phyloP scores from a whole-genome alignment of 2,113 vertebrate species.

The Cynopterus brachyotis region DNA sequence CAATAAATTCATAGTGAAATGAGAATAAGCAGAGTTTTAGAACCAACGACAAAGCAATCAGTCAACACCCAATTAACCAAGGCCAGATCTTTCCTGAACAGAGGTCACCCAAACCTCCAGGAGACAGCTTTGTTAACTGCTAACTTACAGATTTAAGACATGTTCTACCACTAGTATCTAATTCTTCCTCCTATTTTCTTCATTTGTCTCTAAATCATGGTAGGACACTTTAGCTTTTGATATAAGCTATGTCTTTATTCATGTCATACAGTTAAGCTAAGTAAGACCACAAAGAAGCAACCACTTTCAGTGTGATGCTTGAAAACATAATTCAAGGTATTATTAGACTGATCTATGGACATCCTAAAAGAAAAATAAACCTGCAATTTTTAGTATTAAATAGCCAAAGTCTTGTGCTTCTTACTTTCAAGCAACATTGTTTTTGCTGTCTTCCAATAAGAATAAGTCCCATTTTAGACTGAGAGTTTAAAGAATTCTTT shows the following conservation, averaged over 20 bases:
- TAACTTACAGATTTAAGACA: background rate
- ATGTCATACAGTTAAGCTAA: background rate
- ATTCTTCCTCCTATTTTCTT: background rate
- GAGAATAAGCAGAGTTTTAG: background rate
- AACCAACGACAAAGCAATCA: background rate
- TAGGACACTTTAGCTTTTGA: background rate
- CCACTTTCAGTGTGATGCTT: background rate
- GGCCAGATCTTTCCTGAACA: background rate
- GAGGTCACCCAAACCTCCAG: background rate
- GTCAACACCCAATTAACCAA: background rate
- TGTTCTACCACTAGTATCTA: background rate
- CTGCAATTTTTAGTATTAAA: background rate
- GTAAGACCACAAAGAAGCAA: slow-evolving; percentile 3
- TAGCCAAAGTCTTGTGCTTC: background rate
- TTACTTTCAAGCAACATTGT: background rate
- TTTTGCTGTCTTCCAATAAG: background rate
- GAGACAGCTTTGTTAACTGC: background rate
- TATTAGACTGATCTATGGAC: background rate
- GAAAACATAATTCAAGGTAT: background rate
- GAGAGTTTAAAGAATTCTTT: background rate
- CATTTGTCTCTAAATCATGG: background rate
- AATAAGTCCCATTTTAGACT: background rate
- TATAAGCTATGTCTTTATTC: background rate
- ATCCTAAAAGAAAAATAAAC: background rate
- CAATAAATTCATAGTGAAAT: background rate